Conservation (phyloP, 1,140 invertebrate genomes). For the Calliopsis andreniformis region DNA sequence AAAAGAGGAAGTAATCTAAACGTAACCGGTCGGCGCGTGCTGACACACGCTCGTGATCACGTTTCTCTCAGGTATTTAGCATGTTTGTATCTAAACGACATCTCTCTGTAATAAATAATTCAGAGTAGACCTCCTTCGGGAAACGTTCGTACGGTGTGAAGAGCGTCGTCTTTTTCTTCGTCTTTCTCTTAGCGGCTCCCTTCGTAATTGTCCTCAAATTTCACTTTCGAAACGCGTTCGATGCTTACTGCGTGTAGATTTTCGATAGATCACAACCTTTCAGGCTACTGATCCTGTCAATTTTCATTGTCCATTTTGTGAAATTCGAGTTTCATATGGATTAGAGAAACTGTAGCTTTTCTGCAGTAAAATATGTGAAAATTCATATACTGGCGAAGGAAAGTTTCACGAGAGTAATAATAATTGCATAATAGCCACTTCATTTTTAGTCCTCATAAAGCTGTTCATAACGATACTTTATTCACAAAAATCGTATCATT, state of each 20-base stretch:
- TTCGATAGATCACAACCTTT: conserved; percentile 28
- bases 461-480: too few species aligned
- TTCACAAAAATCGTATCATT: not conserved
- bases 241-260: conserved; percentile 11
- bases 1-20: conserved; percentile 20
- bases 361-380: too few species aligned
- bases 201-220: conserved; percentile 22
- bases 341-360: not conserved
- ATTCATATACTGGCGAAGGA: conserved; percentile 7
- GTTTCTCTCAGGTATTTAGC: conserved; percentile 64
- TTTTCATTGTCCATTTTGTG: conserved; percentile 12
- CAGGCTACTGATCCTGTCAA: not conserved
- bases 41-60: conserved; percentile 54
- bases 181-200: conserved; percentile 34
- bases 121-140: conserved; percentile 5
- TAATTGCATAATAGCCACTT: too few species aligned
- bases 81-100: conserved; percentile 56
- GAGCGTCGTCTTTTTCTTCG: conserved; percentile 16
- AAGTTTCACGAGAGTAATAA: too few species aligned
- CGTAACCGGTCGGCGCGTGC: conserved; percentile 21
- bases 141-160: conserved; percentile 35
- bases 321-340: not conserved
- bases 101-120: conserved; percentile 40
- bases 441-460: too few species aligned
- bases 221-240: not conserved